Percentiles rank a stretch among this genome's conserved stretches.
Evolutionary conservation across 2,113 vertebrate species (phyloP).

Genomic region (Malurus melanocephalus): DNA sequence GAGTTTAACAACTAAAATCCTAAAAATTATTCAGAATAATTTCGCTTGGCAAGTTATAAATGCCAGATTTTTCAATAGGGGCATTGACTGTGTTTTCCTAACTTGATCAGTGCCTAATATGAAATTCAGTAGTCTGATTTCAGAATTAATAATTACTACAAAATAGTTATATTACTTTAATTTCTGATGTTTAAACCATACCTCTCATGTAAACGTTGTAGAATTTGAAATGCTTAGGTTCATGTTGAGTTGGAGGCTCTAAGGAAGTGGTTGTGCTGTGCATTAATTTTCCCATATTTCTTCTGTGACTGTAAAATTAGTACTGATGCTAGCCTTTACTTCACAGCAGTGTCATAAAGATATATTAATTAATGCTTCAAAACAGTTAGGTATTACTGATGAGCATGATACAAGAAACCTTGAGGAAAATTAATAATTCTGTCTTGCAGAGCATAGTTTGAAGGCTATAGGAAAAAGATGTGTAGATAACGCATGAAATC

Average conservation of each 20-base stretch:
- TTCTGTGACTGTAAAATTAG: not conserved
- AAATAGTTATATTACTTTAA: not conserved
- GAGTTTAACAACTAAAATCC: not conserved
- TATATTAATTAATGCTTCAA: slow-evolving; percentile 18
- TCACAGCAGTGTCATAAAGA: slow-evolving; percentile 8
- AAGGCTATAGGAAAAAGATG: slow-evolving; percentile 3
- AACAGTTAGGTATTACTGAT: slow-evolving; percentile 40
- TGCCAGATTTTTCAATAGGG: not conserved
- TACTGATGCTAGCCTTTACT: not conserved
- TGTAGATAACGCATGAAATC: not conserved
- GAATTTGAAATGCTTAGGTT: not conserved
- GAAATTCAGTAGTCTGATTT: not conserved
- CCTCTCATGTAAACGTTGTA: not conserved
- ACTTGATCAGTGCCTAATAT: not conserved
- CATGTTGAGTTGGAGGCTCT: not conserved
- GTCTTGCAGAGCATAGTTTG: slow-evolving; percentile 5
- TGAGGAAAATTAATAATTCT: slow-evolving; percentile 40
- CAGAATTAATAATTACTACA: not conserved
- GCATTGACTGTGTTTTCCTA: not conserved
- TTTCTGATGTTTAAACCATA: not conserved
- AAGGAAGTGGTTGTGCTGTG: not conserved
- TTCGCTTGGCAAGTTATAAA: not conserved
- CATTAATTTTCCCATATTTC: not conserved
- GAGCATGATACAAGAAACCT: not conserved
- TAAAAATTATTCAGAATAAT: not conserved